Evolutionary conservation across 1,140 invertebrate genomes (phyloP).

Genomic region (Apis cerana): DNA sequence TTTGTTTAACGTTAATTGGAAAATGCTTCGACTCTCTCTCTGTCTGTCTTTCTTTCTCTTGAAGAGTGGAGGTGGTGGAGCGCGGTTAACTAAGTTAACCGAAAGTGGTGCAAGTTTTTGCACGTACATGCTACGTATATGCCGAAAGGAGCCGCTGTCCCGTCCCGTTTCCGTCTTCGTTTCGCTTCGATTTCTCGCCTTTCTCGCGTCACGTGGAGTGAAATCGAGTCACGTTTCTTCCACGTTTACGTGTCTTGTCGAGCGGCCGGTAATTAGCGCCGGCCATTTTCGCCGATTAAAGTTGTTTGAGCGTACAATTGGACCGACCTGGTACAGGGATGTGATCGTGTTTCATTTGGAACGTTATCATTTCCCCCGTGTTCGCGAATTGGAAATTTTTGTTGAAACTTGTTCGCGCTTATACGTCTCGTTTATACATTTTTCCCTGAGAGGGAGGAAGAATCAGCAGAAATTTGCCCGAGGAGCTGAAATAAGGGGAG

Average conservation of each 20-base stretch:
- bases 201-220: too few species aligned
- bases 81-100: conserved; percentile 50
- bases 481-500: too few species aligned
- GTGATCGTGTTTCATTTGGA: background rate
- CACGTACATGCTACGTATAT: background rate
- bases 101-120: conserved; percentile 18
- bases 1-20: conserved; percentile 75
- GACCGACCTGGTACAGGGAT: too few species aligned
- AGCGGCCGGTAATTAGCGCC: background rate
- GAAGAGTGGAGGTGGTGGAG: background rate
- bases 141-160: background rate
- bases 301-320: background rate
- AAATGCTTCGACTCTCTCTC: conserved; percentile 61
- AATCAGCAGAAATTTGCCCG: too few species aligned
- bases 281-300: background rate
- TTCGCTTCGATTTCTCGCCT: conserved; percentile 6
- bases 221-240: background rate
- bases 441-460: too few species aligned
- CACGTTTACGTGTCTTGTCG: background rate
- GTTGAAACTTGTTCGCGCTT: background rate
- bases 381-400: too few species aligned
- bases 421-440: too few species aligned
- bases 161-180: conserved; percentile 1
- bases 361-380: background rate
- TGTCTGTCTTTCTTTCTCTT: background rate